Evolutionary conservation across 2,888 invertebrate species (phyloP).

Genomic region (Seladonia tumulorum): DNA sequence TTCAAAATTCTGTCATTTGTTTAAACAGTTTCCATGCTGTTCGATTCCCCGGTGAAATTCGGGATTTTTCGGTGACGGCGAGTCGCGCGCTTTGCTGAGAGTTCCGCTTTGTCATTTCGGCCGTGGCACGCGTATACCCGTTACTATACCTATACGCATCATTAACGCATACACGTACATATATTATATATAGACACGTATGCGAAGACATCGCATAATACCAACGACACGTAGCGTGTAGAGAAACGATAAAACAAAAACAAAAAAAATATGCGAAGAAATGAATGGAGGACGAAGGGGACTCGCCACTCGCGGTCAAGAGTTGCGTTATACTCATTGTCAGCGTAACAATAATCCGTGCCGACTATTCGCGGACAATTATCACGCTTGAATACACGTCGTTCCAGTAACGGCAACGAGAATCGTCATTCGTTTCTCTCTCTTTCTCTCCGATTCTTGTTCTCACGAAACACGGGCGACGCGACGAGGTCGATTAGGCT

Average conservation of each 20-base stretch:
- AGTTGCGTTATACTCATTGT: constrained; percentile 44
- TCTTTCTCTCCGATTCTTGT: constrained; percentile 25
- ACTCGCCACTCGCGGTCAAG: constrained; percentile 47
- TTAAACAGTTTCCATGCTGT: background rate
- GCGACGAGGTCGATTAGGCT: background rate
- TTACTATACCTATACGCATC: constrained; percentile 23
- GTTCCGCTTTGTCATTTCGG: constrained; percentile 31
- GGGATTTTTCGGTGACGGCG: background rate
- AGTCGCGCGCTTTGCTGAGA: background rate
- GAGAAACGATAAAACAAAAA: background rate
- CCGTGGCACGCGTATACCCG: constrained; percentile 36
- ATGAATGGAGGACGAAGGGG: background rate
- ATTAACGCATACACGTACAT: constrained; percentile 44
- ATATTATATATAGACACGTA: constrained; percentile 31
- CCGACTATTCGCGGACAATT: constrained; percentile 4
- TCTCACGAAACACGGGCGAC: background rate
- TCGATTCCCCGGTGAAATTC: background rate
- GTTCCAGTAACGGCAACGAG: constrained; percentile 13
- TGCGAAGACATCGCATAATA: constrained; percentile 46
- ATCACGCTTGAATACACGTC: constrained; percentile 13
- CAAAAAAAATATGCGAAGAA: constrained; percentile 23
- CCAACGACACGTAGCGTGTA: constrained; percentile 39
- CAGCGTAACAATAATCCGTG: constrained; percentile 13
- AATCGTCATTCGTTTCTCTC: constrained; percentile 18
- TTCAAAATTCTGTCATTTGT: background rate